phyloP scores from a whole-genome alignment of 2,113 vertebrate genomes.

The Chaetodon auriga region DNA sequence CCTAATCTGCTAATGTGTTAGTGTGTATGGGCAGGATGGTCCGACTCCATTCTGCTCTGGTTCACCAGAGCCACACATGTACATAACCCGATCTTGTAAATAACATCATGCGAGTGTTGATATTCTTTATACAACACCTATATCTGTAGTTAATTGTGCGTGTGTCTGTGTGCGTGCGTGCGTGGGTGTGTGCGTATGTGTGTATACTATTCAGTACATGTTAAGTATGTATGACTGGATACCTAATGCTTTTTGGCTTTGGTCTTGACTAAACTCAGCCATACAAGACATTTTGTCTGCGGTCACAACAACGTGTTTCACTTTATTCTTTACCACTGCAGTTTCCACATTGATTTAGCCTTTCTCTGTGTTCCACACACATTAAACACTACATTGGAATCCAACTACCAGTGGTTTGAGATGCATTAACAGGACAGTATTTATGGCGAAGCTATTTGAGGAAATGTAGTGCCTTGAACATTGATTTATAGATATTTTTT shows the following conservation, averaged over 20 bases:
- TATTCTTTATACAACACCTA: constrained; percentile 63
- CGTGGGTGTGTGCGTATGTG: constrained; percentile 44
- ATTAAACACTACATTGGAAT: constrained; percentile 79
- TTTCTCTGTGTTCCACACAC: constrained; percentile 57
- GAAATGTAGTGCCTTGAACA: constrained; percentile 93
- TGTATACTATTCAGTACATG: constrained; percentile 61
- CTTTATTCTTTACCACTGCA: constrained; percentile 37
- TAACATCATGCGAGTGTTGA: constrained; percentile 68
- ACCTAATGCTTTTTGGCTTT: constrained; percentile 71
- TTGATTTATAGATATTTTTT: constrained; percentile 73
- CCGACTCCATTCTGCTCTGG: constrained; percentile 21
- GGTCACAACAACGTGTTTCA: constrained; percentile 70
- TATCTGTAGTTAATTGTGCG: constrained; percentile 61
- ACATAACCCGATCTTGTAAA: constrained; percentile 72
- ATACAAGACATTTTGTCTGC: constrained; percentile 68
- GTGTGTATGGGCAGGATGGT: constrained; percentile 28
- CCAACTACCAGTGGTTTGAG: constrained; percentile 66
- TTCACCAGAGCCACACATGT: constrained; percentile 60
- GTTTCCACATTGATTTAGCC: constrained; percentile 54
- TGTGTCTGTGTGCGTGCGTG: constrained; percentile 31
- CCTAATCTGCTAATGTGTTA: constrained; percentile 67
- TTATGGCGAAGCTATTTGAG: constrained; percentile 81
- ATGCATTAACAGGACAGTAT: constrained; percentile 62
- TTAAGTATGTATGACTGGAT: constrained; percentile 65
- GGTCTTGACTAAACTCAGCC: constrained; percentile 75